Conservation (phyloP, 2,888 invertebrate genomes). For the Cephus pygmeus region DNA sequence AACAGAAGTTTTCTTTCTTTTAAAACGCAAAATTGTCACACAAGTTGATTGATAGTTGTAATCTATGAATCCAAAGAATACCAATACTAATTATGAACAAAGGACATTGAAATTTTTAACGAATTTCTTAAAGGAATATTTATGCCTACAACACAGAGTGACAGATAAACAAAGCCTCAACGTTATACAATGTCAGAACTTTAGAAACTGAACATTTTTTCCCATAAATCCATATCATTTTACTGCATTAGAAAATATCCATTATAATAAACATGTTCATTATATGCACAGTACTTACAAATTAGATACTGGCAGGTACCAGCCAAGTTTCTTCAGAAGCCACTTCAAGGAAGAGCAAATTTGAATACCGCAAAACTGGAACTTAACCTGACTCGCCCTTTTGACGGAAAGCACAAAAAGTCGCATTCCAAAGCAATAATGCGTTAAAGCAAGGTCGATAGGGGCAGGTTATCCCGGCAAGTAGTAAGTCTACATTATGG, state of each 20-base stretch:
- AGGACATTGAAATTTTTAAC: background rate
- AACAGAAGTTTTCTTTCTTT: background rate
- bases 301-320: conserved; percentile 46
- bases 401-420: conserved; percentile 48
- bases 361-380: conserved; percentile 49
- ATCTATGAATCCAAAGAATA: background rate
- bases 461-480: background rate
- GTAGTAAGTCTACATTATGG: background rate
- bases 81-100: background rate
- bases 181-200: background rate
- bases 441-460: background rate
- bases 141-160: background rate
- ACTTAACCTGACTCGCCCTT: conserved; percentile 46
- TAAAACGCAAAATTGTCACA: background rate
- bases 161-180: background rate
- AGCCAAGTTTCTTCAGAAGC: conserved; percentile 49
- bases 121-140: background rate
- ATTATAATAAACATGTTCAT: background rate
- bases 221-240: background rate
- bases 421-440: conserved; percentile 48
- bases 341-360: conserved; percentile 52
- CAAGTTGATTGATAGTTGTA: background rate
- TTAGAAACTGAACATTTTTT: background rate
- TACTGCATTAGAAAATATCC: background rate
- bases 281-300: conserved; percentile 39